These are phyloP conservation scores for Drosophila pseudotalamancana DNA, from an alignment of 2,888 invertebrate genomes.

Conservation along the genomic window DNA sequence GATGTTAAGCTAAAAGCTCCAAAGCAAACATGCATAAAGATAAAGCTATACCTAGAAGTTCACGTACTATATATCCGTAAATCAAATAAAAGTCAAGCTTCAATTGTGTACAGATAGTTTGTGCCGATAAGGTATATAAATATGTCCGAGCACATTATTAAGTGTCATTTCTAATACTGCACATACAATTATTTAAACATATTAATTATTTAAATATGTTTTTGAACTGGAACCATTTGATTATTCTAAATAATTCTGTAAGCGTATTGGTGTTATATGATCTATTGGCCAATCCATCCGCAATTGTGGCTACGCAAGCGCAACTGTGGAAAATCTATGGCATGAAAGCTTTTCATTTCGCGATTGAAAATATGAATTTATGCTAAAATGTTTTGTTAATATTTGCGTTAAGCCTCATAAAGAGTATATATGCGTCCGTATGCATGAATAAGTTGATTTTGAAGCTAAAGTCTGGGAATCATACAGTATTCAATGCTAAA, in stretches of 20 bases:
- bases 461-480: too few relatives aligned
- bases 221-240: not conserved
- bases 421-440: too few relatives aligned
- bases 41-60: not conserved
- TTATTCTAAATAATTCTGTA: too few relatives aligned
- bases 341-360: too few relatives aligned
- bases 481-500: too few relatives aligned
- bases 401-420: too few relatives aligned
- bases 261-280: too few relatives aligned
- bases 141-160: not conserved
- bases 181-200: not conserved
- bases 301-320: too few relatives aligned
- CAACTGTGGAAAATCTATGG: too few relatives aligned
- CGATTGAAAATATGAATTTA: not conserved
- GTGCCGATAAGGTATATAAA: not conserved
- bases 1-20: not conserved
- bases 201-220: not conserved
- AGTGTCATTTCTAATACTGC: not conserved
- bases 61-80: not conserved
- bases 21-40: not conserved
- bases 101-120: not conserved
- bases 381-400: not conserved
- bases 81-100: constrained; percentile 11
- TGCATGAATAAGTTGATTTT: too few relatives aligned
- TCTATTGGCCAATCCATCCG: too few relatives aligned